Conservation (phyloP, 2,113 vertebrate species). For the Gobius niger region DNA sequence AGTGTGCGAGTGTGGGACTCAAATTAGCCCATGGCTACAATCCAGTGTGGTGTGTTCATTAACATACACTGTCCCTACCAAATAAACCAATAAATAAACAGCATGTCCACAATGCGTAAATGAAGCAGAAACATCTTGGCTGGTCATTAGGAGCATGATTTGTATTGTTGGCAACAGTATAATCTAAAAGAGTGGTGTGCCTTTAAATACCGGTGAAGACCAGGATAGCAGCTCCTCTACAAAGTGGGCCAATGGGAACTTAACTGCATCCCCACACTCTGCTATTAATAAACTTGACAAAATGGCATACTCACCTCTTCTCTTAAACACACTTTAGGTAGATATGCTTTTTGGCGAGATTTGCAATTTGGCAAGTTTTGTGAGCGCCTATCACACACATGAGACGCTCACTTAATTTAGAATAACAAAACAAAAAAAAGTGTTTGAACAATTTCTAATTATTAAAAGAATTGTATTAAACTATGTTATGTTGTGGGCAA, state of each 20-base stretch:
- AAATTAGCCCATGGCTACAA: too few relatives aligned
- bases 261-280: constrained; percentile 61
- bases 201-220: constrained; percentile 15
- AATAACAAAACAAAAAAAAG: too few relatives aligned
- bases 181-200: neutral
- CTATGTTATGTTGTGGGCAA: constrained; percentile 24
- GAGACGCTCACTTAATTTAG: too few relatives aligned
- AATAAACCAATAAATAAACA: too few relatives aligned
- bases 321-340: constrained; percentile 44
- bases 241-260: constrained; percentile 72
- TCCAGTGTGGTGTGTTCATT: too few relatives aligned
- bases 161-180: too few relatives aligned
- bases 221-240: constrained; percentile 67
- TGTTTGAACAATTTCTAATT: neutral
- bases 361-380: constrained; percentile 14
- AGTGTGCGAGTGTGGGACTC: too few relatives aligned
- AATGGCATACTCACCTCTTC: constrained; percentile 69
- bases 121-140: too few relatives aligned
- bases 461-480: constrained; percentile 13
- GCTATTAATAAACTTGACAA: constrained; percentile 78
- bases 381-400: too few relatives aligned
- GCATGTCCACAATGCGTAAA: too few relatives aligned
- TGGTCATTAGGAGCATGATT: too few relatives aligned
- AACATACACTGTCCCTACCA: too few relatives aligned
- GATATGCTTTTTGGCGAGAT: constrained; percentile 33